Evolutionary conservation across 1,140 invertebrate species (phyloP).

Genomic region (Drosophila rufa): DNA sequence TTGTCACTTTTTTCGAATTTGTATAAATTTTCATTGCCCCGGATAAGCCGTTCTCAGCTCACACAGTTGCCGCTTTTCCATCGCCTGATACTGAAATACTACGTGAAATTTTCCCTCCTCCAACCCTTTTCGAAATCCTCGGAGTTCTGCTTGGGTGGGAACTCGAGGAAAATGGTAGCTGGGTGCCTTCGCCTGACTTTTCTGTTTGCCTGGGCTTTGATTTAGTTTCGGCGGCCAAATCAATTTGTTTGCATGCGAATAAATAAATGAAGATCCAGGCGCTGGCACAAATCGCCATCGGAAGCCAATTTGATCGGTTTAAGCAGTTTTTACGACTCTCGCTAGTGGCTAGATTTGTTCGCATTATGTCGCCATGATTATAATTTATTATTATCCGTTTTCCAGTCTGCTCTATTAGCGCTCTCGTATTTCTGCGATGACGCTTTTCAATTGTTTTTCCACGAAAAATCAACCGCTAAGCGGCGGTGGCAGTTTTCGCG

Average conservation of each 20-base stretch:
- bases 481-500: constrained; percentile 25
- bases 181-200: constrained; percentile 32
- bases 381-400: constrained; percentile 79
- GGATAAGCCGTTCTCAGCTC: constrained; percentile 77
- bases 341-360: constrained; percentile 72
- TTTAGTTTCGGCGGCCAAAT: constrained; percentile 71
- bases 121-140: constrained; percentile 3
- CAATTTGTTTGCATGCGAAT: constrained; percentile 78
- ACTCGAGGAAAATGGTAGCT: neutral
- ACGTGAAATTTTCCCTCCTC: constrained; percentile 68
- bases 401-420: constrained; percentile 22
- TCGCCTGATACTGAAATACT: constrained; percentile 82
- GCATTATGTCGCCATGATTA: constrained; percentile 75
- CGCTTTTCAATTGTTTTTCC: constrained; percentile 48
- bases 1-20: constrained; percentile 84
- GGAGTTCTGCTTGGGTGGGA: constrained; percentile 33
- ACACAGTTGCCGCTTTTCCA: constrained; percentile 36
- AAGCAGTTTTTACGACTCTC: constrained; percentile 71
- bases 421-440: neutral
- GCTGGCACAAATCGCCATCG: constrained; percentile 69
- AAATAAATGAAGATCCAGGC: constrained; percentile 76
- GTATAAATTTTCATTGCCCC: constrained; percentile 84
- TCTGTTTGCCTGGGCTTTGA: constrained; percentile 68
- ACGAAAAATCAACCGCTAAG: constrained; percentile 46
- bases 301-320: constrained; percentile 78